Base-by-base conservation (phyloP, 2,888 invertebrate species). In the Tachystola acroxantha region DNA sequence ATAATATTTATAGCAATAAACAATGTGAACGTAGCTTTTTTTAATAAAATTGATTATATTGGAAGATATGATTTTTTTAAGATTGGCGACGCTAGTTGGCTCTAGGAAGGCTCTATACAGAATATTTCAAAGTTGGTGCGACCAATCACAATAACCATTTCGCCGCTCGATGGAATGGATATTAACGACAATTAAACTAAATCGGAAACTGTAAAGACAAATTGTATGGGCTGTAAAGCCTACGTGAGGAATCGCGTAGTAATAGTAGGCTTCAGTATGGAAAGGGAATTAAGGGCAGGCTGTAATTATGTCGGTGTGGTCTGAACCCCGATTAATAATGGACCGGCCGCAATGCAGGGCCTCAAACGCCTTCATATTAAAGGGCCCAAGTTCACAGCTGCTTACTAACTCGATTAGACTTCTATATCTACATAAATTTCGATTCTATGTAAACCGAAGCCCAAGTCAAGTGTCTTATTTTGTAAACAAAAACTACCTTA, bases 271-370 rank as follows among this genome's bases (percentile, higher is more conserved):
- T 7, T 10, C 13, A 10, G 14, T 22, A 33, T 19, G 22, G 12
- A 14, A 14, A 27, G 40, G 39, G 43, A 45, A 44, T 45, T 55
- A 57, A 47, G 46, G 50, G 43, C 43, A 40, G 43, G 46, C 32
- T 42, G 48, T 50, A 54, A 62, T 64, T 54, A 48, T 39, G 45
- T 37, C 32, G 37, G 33, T 40, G 42, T 42, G 50, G 39, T 10
- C 14, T 27, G 34, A 11, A 16, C 39, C 44, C 43, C 37, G 45
- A 50, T 52, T 52, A 52, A 50, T 50, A 50, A 46, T 50, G 42
- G 39, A 50, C 32, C 39, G 42, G 36, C 45, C 51, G 48, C 50
- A 48, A 43, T 46, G 50, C 45, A 43, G 50, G 42, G 38, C 24
- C 42, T 32, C 32, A 22, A 27, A 36, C 32, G 14, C 25, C 28